Evolutionary conservation across 2,113 vertebrate genomes (phyloP), one percentile per base, ranked within the genome.

Genomic region (Sclerurus mexicanus): DNA sequence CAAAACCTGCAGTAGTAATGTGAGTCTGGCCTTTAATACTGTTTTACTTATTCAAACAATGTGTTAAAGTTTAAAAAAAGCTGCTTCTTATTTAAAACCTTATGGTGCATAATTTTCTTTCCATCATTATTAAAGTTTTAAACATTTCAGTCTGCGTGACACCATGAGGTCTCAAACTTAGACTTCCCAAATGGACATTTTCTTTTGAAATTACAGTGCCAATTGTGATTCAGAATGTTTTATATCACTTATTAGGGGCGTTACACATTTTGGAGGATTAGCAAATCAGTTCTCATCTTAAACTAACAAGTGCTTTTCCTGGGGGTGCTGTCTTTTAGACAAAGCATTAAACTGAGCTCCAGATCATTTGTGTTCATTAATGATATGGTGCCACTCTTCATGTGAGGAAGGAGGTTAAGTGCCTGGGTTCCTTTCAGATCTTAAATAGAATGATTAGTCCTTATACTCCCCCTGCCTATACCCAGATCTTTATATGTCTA

Each of bases 1-100:
- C 97, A 98, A 98, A 97, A 99, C 98, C 46, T 99, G 99, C 98
- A 99, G 99, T 96, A 99, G 98, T 96, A 98, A 97, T 63, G 99
- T 99, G 96, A 98, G 99, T 99, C 55, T 97, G 80, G 62, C 58
- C 47, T 91, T 76, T 82, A 94, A 91, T 92, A 66, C 58, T 85
- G 37, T 86, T 95, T 96, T 66, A 90, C 80, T 91, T 82, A 79
- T 83, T 87, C 71, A 92, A 90, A 86, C 67, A 94, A 95, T 49
- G 72, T 93, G 76, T 94, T 90, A 86, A 81, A 77, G 47, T 93
- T 96, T 87, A 92, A 95, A 89, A 93, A 95, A 89, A 56, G 20
- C 56, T 92, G 86, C 77, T 93, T 44, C 40, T 93, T 82, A 27
- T 83, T 78, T 24, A 74, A 90, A 94, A 92, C 33, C 58, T 77